Base-by-base conservation (phyloP, 1,140 invertebrate genomes). In the Pemphigus obesinymphae region DNA sequence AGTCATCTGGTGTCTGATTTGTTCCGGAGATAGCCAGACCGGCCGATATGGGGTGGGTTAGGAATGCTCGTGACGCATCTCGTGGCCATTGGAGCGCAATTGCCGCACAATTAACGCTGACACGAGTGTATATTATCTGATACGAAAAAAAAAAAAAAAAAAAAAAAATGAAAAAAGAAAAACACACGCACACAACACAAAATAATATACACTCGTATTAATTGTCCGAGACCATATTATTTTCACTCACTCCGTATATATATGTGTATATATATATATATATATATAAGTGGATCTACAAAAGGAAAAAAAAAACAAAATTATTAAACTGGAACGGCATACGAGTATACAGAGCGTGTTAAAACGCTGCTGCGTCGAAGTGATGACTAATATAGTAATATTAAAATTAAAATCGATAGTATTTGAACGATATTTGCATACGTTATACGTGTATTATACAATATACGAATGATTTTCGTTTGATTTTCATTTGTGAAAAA, bases 1-100 rank as follows among this genome's bases (percentile, higher is more conserved):
- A 80, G 76, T 80, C 76, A 80, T 80, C 55, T 80, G 76, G 76
- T 80, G 76, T 80, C 76, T 80, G 76, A 80, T 80, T 80, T 80
- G 76, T 80, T 80, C 76, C 76, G 76, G 55, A 80, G 76, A 80
- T 80, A 80, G 37, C 40, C 23, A 45, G 53, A 76, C 6, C 75
- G 53, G 53, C 23, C 53, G 53, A 48, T n/a, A n/a, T 78, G 37
- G 55, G 55, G 76, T 48, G 70, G 70, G n/a, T 43, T 78, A 31
- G 76, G 53, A 80, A 80, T 80, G 76, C 76, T 80, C 55, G 17
- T 80, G 76, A 80, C 76, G 76, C 76, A 80, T 80, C 76, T 31
- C 76, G 76, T 80, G 76, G 37, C 40, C 55, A 61, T 55, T 63
- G 76, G 53, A 80, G 76, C 76, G 76, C 53, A 63, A 80, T 80